Evolutionary conservation across 2,888 invertebrate genomes (phyloP), one percentile per base, ranked within the genome.

Genomic region (Microplitis manilae): DNA sequence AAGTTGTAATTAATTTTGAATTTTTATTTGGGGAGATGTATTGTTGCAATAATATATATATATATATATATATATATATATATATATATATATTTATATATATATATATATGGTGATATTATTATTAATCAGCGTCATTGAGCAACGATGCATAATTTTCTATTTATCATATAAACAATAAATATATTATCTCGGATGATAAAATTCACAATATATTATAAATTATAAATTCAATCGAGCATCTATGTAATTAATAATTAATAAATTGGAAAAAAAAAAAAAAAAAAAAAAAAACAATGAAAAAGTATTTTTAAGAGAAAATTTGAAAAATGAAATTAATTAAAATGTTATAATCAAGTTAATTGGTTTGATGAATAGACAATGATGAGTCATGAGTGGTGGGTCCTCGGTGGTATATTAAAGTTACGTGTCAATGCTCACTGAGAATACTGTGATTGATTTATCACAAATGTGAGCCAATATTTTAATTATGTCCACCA

Each of bases 381-480:
- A 62, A 50, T 50, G 50, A 50, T 50, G 50, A 50, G 9, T 50
- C 69, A 68, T 41, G 69, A 75, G 68, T 60, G 64, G 30, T 40
- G 38, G 50, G 50, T 50, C 50, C 50, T 50, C 50, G 13, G 50
- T 5, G 50, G 50, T 50, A 50, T 50, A 50, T 50, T 50, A 50
- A 50, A 50, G 65, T 71, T 76, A 64, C 71, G 71, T 65, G 65
- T 71, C 71, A 65, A 71, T 76, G 70, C 71, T 67, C 67, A 76
- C 76, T 41, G 76, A 76, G 65, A 76, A 76, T 71, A 40, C 76
- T 38, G 17, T 76, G 76, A 76, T 76, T 68, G 71, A 76, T 76
- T 76, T 67, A 30, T 40, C 67, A 20, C 50, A 50, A 69, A 15
- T 38, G 76, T 20, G 67, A 59, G 64, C 15, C 71, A 70, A 76